Base-by-base conservation (phyloP, 1,140 invertebrate genomes). In the Aporrectodea caliginosa region DNA sequence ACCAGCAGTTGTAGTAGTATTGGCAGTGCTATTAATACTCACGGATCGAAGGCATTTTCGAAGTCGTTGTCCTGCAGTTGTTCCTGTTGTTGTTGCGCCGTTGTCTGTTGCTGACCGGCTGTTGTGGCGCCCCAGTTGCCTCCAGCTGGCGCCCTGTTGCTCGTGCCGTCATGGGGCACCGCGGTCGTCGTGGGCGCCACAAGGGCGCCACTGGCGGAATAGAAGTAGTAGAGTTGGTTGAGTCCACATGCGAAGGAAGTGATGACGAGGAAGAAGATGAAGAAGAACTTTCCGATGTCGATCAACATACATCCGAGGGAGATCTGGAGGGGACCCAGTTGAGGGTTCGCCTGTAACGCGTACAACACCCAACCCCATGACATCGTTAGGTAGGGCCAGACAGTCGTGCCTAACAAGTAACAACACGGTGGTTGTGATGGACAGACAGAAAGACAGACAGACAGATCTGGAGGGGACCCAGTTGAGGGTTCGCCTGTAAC, bases 221-320 rank as follows among this genome's bases (percentile, higher is more conserved):
- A 87, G 69, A 87, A 88, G 84, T 87, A 90, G 82, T 90, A 90
- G 1, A 90, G 83, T 82, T 90, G 90, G 81, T 89, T 89, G 34
- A 90, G 82, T 16, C 90, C 90, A 82, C 89, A 90, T 2, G 88
- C 89, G 82, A 90, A 90, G 1, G 88, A 89, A 1, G 86, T 88
- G 33, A 90, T 82, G 14, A 90, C 89, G 1, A 90, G 85, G 75
- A 90, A 87, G 81, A 90, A 90, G 73, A 90, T 90, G 82, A 90
- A 89, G 35, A 89, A 84, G 82, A 90, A 90, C 78, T 90, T 90
- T 33, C 87, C 89, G 69, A 90, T 90, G 82, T 90, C 90, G 34
- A 90, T 89, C 16, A 90, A 82, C 90, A 90, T 90, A 77, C 89
- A 90, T 22, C 90, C 90, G 12, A 90, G 84, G 0, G 90, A 90